A percentile compares a stretch with the other conserved stretches of the same genome.
These are phyloP conservation scores for Macrosoma leucophasiata DNA, from an alignment of 2,888 invertebrate genomes.

Conservation along the genomic window DNA sequence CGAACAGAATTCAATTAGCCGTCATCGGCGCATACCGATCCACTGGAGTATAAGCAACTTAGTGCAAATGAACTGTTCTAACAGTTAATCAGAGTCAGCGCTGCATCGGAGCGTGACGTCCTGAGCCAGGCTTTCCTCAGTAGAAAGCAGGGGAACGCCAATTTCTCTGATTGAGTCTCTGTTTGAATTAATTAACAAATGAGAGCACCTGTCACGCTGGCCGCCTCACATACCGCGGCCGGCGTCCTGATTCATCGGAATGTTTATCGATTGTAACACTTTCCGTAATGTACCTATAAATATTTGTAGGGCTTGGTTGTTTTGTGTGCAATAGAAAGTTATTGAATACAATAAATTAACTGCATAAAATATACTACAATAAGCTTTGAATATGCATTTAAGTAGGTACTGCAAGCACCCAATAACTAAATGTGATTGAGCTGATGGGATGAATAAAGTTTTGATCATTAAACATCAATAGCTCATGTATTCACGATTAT, in stretches of 20 bases:
- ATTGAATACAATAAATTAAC: constrained; percentile 7
- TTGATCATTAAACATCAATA: constrained; percentile 10
- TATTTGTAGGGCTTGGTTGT: too few relatives aligned
- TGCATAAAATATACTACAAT: too few relatives aligned
- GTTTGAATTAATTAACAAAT: constrained; percentile 70
- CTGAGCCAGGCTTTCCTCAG: constrained; percentile 48
- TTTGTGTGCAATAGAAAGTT: constrained; percentile 15
- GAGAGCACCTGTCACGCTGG: constrained; percentile 66
- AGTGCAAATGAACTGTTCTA: constrained; percentile 48
- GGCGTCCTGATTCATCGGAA: constrained; percentile 60
- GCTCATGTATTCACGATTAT: constrained; percentile 7
- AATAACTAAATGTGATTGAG: background rate
- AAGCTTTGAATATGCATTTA: too few relatives aligned
- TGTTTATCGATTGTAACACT: constrained; percentile 57
- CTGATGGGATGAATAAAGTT: background rate
- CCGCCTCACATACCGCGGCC: constrained; percentile 58
- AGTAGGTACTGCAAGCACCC: background rate
- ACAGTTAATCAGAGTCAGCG: constrained; percentile 34
- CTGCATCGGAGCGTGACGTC: constrained; percentile 53
- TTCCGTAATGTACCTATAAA: constrained; percentile 29
- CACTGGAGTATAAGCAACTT: constrained; percentile 34
- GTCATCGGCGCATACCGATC: constrained; percentile 25
- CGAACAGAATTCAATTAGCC: constrained; percentile 1
- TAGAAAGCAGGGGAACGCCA: constrained; percentile 67
- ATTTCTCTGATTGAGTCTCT: constrained; percentile 71